Percentiles rank a stretch among this genome's conserved stretches.
These are phyloP conservation scores for Aphodius sticticus DNA, from an alignment of 2,888 invertebrate genomes.

Conservation along the genomic window DNA sequence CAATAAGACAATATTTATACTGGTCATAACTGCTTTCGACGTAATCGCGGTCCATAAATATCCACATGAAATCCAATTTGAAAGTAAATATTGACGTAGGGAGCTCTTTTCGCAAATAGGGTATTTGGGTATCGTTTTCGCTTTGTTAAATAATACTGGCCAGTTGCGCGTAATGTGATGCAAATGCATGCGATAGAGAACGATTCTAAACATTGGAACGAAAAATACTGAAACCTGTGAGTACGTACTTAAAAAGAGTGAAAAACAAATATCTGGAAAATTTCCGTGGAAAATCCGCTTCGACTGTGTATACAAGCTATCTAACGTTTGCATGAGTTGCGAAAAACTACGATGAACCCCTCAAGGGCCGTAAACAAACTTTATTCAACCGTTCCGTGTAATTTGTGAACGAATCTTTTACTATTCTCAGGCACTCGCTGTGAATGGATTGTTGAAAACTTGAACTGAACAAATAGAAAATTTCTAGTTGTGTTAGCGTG, in stretches of 20 bases:
- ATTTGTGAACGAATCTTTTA: background rate
- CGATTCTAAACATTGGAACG: background rate
- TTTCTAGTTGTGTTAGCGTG: too few relatives aligned
- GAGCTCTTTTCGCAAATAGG: background rate
- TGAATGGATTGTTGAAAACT: background rate
- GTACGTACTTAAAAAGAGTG: background rate
- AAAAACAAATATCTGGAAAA: background rate
- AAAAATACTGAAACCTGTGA: background rate
- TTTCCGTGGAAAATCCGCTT: background rate
- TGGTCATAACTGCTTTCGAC: background rate
- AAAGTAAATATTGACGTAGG: background rate
- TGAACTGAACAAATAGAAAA: too few relatives aligned
- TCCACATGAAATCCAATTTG: background rate
- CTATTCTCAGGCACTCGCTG: background rate
- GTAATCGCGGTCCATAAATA: background rate
- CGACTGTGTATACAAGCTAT: background rate
- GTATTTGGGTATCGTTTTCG: background rate
- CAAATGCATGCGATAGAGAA: background rate
- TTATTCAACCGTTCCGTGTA: background rate
- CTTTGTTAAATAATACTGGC: background rate
- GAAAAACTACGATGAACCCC: background rate
- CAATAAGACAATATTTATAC: background rate
- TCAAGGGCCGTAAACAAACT: background rate
- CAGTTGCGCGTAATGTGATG: background rate
- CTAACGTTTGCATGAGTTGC: background rate